phyloP scores from a whole-genome alignment of 1,140 invertebrate species.

The Pachypeltis micranthus region DNA sequence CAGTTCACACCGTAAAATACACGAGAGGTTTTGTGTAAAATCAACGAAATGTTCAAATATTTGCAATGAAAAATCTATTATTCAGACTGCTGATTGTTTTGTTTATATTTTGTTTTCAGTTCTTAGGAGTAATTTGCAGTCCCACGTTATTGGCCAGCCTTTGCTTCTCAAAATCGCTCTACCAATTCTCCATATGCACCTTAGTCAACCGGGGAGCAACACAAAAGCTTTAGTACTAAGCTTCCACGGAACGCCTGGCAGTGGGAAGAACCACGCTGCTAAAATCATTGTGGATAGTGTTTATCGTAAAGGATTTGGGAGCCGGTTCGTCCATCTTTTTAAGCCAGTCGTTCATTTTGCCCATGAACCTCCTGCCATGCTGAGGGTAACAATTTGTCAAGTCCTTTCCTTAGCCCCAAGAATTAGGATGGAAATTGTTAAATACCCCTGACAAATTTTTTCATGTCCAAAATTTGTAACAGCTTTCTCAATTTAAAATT shows the following conservation, averaged over 20 bases:
- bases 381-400: no score
- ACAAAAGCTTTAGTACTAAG: conserved; percentile 57
- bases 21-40: no score
- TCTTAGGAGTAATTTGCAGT: not conserved
- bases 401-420: not conserved
- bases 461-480: not conserved
- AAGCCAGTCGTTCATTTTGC: conserved; percentile 70
- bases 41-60: no score
- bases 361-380: conserved; percentile 40
- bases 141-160: conserved; percentile 47
- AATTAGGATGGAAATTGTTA: not conserved
- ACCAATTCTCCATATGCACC: conserved; percentile 44
- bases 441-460: not conserved
- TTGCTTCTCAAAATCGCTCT: conserved; percentile 43
- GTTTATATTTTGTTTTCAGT: no score
- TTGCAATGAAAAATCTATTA: no score
- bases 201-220: conserved; percentile 30
- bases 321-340: conserved; percentile 69
- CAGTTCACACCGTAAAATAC: no score
- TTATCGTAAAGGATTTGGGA: conserved; percentile 59
- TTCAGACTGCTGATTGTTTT: no score
- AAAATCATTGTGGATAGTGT: conserved; percentile 65
- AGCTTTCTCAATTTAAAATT: not conserved
- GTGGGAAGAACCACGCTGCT: conserved; percentile 80
- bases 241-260: conserved; percentile 69